Evolutionary conservation across 1,140 invertebrate species (phyloP).

Genomic region (Forficula auricularia): DNA sequence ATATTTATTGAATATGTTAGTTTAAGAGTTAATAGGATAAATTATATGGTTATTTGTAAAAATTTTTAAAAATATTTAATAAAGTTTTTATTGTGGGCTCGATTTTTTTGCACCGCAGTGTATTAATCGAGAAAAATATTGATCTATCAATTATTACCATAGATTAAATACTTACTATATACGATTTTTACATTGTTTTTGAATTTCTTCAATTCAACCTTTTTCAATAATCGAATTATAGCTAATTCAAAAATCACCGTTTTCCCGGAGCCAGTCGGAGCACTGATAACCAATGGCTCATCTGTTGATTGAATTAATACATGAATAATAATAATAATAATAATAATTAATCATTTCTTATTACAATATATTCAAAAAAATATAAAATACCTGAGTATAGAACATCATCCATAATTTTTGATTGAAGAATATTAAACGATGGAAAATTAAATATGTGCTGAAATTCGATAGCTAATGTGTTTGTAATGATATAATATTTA

Average conservation of each 20-base stretch:
- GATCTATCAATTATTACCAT: slow-evolving; percentile 29
- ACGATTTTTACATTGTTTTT: slow-evolving; percentile 38
- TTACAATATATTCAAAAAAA: slow-evolving; percentile 7
- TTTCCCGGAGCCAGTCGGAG: slow-evolving; percentile 68
- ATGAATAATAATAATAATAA: slow-evolving; percentile 24
- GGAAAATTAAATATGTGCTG: slow-evolving; percentile 39
- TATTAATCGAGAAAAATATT: no score
- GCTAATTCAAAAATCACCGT: slow-evolving; percentile 66
- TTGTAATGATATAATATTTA: no score
- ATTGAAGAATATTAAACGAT: slow-evolving; percentile 55
- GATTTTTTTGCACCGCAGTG: no score
- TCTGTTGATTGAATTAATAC: no score
- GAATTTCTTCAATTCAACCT: slow-evolving; percentile 24
- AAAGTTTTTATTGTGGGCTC: no score
- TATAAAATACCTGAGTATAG: slow-evolving; percentile 38
- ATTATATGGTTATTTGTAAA: no score
- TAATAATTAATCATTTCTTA: slow-evolving; percentile 8
- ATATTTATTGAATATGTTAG: neutral
- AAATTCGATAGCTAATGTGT: slow-evolving; percentile 33
- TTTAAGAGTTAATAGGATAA: neutral
- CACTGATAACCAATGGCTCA: slow-evolving; percentile 50
- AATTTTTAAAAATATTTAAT: no score
- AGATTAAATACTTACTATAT: slow-evolving; percentile 39
- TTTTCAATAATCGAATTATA: slow-evolving; percentile 43
- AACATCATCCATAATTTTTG: slow-evolving; percentile 44